These are phyloP conservation scores for Lypha dubia DNA, from an alignment of 2,888 invertebrate species.

Conservation along the genomic window DNA sequence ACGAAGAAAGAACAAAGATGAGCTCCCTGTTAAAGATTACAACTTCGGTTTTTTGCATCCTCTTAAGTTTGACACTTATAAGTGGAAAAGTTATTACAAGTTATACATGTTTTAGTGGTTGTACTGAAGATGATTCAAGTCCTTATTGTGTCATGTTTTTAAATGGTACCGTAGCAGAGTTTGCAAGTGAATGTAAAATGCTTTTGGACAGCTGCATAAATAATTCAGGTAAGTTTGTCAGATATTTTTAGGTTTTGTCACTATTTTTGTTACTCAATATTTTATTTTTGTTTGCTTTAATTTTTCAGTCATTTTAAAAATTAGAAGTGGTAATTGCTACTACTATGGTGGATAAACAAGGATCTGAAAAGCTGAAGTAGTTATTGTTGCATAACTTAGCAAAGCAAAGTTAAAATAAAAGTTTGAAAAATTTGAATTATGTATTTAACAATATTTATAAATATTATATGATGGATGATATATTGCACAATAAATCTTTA, in stretches of 20 bases:
- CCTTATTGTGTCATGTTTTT: constrained; percentile 42
- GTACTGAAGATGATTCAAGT: background rate
- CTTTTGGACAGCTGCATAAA: background rate
- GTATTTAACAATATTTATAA: background rate
- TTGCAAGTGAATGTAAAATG: constrained; percentile 37
- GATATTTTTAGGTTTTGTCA: background rate
- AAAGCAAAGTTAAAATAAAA: background rate
- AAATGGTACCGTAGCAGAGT: constrained; percentile 40
- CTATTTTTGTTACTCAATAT: background rate
- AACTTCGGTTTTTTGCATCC: background rate
- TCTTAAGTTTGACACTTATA: constrained; percentile 4
- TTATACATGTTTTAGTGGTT: constrained; percentile 34
- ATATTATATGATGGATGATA: background rate
- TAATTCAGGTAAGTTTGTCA: constrained; percentile 8
- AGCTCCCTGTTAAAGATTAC: background rate
- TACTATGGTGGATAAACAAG: background rate
- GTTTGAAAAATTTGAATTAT: background rate
- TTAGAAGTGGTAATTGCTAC: constrained; percentile 23
- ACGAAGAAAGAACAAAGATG: background rate
- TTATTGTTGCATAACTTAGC: no score
- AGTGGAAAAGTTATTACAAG: background rate
- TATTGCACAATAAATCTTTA: background rate
- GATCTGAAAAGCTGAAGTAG: background rate
- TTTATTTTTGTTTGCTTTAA: no score
- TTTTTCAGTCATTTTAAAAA: constrained; percentile 31